Evolutionary conservation across 1,140 invertebrate species (phyloP).

Genomic region (Anastrepha ludens): DNA sequence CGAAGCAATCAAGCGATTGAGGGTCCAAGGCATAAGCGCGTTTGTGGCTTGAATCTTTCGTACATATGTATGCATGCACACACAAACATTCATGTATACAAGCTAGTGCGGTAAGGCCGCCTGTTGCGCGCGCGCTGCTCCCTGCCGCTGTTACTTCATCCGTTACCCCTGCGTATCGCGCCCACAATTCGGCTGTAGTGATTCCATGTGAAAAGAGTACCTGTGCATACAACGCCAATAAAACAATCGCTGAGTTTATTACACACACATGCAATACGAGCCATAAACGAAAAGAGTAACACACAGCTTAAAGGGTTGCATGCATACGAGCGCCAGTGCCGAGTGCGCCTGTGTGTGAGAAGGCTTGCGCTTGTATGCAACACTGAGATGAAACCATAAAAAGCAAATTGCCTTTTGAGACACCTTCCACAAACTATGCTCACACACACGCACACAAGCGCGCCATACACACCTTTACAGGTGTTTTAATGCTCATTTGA

Average conservation of each 20-base stretch:
- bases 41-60: constrained; percentile 45
- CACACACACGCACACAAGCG: neutral
- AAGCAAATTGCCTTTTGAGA: constrained; percentile 46
- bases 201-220: neutral
- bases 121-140: neutral
- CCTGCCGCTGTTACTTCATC: neutral
- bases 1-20: constrained; percentile 21
- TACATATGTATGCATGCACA: neutral
- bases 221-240: constrained; percentile 5
- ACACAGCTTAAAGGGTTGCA: neutral
- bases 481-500: neutral
- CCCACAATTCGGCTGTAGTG: neutral
- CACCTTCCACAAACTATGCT: neutral
- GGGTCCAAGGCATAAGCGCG: neutral
- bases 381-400: constrained; percentile 48
- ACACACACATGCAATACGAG: neutral
- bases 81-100: no score
- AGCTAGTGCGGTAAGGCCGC: neutral
- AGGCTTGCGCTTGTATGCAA: neutral
- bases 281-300: neutral
- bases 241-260: constrained; percentile 34
- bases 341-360: neutral
- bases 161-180: neutral
- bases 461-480: neutral
- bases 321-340: no score